These are phyloP conservation scores for Cebidichthys violaceus DNA, from an alignment of 2,113 vertebrate genomes.

Conservation along the genomic window DNA sequence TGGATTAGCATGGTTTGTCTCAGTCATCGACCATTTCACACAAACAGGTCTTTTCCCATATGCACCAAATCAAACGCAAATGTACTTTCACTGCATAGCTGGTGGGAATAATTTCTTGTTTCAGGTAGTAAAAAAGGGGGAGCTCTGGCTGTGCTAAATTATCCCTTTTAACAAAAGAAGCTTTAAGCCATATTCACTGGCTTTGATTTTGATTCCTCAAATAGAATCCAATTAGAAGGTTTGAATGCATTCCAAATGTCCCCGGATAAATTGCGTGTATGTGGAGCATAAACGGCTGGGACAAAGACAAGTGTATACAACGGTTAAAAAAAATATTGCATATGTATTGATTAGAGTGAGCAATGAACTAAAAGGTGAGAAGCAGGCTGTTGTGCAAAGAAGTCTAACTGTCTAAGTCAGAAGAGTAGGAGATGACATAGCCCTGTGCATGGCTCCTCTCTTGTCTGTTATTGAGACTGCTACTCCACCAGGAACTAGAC, in stretches of 20 bases:
- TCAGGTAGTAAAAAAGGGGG: constrained; percentile 52
- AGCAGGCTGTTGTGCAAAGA: constrained; percentile 67
- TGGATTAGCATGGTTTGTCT: constrained; percentile 73
- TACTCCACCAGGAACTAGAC: constrained; percentile 68
- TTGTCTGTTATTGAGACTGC: constrained; percentile 21
- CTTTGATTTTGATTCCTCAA: constrained; percentile 76
- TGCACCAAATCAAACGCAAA: constrained; percentile 62
- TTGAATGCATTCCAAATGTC: constrained; percentile 73
- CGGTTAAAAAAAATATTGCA: not conserved
- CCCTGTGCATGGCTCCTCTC: constrained; percentile 37
- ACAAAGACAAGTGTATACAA: constrained; percentile 45
- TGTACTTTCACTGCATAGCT: constrained; percentile 49
- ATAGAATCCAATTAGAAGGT: constrained; percentile 80
- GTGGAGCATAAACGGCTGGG: constrained; percentile 45
- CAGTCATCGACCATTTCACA: constrained; percentile 59
- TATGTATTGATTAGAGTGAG: constrained; percentile 23
- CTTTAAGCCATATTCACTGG: constrained; percentile 66
- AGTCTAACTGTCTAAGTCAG: constrained; percentile 61
- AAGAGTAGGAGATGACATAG: constrained; percentile 44
- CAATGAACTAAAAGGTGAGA: constrained; percentile 34
- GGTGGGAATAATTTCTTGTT: constrained; percentile 61
- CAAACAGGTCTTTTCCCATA: constrained; percentile 55
- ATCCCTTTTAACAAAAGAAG: constrained; percentile 73
- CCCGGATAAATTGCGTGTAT: constrained; percentile 50
- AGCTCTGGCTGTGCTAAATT: constrained; percentile 62